These are phyloP conservation scores for Drosophila ficusphila DNA, from an alignment of 1,140 invertebrate genomes.

Conservation along the genomic window DNA sequence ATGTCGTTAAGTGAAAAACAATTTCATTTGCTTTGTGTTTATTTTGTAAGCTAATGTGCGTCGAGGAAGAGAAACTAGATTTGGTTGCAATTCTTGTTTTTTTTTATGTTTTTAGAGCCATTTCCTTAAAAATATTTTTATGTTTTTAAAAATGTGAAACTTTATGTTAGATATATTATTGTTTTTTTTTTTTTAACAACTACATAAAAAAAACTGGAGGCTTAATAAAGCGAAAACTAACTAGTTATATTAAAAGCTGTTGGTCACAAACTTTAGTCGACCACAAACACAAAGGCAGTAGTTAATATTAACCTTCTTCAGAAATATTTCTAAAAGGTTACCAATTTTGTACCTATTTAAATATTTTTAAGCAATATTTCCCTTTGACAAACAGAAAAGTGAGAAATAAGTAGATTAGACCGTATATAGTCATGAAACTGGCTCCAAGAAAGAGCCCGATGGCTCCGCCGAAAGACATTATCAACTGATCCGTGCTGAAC, in stretches of 20 bases:
- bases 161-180: too few species aligned
- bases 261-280: too few species aligned
- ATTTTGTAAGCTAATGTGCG: constrained; percentile 3
- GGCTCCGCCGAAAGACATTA: constrained; percentile 78
- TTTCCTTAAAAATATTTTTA: too few species aligned
- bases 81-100: constrained; percentile 2
- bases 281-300: too few species aligned
- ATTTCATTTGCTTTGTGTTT: constrained; percentile 28
- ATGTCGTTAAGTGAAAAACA: constrained; percentile 23
- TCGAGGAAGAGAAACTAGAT: neutral
- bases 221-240: too few species aligned
- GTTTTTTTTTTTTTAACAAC: too few species aligned
- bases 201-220: too few species aligned
- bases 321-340: neutral
- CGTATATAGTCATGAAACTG: constrained; percentile 76
- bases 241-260: too few species aligned
- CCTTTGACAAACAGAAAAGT: constrained; percentile 50
- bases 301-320: too few species aligned
- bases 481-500: constrained; percentile 75
- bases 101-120: too few species aligned
- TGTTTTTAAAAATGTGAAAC: too few species aligned
- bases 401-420: constrained; percentile 50
- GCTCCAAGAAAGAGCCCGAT: constrained; percentile 78
- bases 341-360: neutral
- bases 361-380: constrained; percentile 13